Evolutionary conservation across 2,797 vertebrate genomes (phyloP).

Genomic region (Clarias pachynema): DNA sequence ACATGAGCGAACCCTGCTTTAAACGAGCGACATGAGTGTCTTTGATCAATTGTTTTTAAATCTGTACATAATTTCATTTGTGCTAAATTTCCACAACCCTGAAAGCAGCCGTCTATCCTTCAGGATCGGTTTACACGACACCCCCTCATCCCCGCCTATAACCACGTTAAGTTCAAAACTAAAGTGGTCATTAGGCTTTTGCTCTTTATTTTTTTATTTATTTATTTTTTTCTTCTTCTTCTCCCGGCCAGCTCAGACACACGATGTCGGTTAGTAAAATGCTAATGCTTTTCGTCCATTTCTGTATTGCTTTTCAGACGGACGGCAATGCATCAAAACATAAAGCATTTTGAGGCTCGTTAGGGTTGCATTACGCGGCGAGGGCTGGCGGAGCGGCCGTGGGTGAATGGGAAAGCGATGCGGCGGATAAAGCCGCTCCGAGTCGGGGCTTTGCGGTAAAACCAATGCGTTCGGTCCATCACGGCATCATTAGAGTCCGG

Average conservation of each 20-base stretch:
- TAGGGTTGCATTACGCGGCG: constrained; percentile 80
- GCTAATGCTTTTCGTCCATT: constrained; percentile 75
- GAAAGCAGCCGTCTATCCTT: constrained; percentile 71
- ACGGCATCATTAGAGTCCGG: constrained; percentile 55
- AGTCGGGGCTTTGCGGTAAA: constrained; percentile 68
- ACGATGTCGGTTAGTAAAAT: constrained; percentile 61
- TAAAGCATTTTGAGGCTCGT: constrained; percentile 82
- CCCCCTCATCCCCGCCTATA: constrained; percentile 74
- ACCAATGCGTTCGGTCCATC: constrained; percentile 48
- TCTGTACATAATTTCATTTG: constrained; percentile 67
- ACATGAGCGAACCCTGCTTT: constrained; percentile 43
- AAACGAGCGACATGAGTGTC: constrained; percentile 61
- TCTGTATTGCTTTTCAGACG: constrained; percentile 83
- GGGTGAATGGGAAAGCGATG: constrained; percentile 83
- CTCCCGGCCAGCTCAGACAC: constrained; percentile 41
- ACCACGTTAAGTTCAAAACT: constrained; percentile 79
- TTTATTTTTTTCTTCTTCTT: constrained; percentile 44
- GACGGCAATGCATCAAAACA: constrained; percentile 81
- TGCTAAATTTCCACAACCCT: constrained; percentile 67
- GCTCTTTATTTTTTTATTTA: neutral
- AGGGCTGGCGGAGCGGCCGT: constrained; percentile 72
- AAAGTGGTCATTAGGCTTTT: constrained; percentile 81
- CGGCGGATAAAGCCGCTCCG: constrained; percentile 77
- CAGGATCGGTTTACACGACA: constrained; percentile 80
- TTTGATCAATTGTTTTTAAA: constrained; percentile 72